These are phyloP conservation scores for Plotosus lineatus DNA, from an alignment of 2,113 vertebrate genomes.

Conservation along the genomic window DNA sequence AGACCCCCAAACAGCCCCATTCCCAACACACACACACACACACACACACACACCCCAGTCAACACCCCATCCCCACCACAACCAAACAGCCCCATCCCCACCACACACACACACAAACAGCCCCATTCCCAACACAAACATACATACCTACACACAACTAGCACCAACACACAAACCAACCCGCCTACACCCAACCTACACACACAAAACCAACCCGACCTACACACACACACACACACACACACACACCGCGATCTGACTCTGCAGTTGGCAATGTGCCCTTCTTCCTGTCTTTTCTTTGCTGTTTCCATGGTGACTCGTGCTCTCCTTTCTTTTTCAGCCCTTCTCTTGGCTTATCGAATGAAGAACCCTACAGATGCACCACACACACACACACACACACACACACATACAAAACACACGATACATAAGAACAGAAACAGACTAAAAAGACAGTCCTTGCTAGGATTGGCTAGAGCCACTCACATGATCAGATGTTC, in stretches of 20 bases:
- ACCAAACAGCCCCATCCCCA: no score
- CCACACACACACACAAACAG: no score
- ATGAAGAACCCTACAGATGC: conserved; percentile 56
- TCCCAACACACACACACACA: no score
- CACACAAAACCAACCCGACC: no score
- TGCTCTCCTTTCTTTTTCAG: conserved; percentile 68
- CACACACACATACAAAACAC: not conserved
- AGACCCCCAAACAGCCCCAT: no score
- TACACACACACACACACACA: not conserved
- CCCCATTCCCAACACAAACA: no score
- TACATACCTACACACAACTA: no score
- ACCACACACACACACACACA: conserved; percentile 12
- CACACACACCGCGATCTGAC: conserved; percentile 56
- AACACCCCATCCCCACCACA: no score
- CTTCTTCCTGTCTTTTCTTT: conserved; percentile 64
- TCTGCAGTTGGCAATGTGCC: conserved; percentile 34
- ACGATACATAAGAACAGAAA: not conserved
- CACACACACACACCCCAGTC: no score
- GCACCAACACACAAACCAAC: no score
- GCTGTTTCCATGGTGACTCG: conserved; percentile 74
- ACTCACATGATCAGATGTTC: conserved; percentile 78
- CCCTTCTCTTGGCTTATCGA: conserved; percentile 55
- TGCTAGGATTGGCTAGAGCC: not conserved
- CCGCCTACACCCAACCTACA: no score
- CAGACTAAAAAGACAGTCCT: not conserved